Evolutionary conservation across 64 coral and sea anemone species (phyloP).

Genomic region (Pocillopora verrucosa): DNA sequence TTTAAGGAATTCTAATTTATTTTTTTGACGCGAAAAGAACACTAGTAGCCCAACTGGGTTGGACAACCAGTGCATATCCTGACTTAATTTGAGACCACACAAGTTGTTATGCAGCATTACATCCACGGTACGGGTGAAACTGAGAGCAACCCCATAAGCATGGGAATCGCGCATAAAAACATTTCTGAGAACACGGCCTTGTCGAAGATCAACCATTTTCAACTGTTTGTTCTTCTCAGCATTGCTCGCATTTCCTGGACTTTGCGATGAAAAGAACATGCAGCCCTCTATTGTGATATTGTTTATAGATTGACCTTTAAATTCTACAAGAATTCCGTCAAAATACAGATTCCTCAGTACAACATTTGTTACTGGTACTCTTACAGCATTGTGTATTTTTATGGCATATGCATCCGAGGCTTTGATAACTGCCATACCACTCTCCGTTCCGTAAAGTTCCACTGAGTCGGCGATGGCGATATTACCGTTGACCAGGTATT

Average conservation of each 20-base stretch:
- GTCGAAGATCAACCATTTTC: neutral
- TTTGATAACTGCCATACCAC: slow-evolving; percentile 17
- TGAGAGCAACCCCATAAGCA: slow-evolving; percentile 8
- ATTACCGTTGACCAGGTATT: slow-evolving; percentile 8
- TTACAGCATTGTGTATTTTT: neutral
- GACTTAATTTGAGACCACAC: slow-evolving; percentile 24
- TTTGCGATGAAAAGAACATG: neutral
- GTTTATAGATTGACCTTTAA: neutral
- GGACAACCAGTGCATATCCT: slow-evolving; percentile 10
- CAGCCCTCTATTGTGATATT: neutral
- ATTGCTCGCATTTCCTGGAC: neutral
- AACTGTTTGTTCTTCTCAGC: neutral
- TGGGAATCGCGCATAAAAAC: slow-evolving; percentile 4
- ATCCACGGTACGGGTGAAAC: neutral
- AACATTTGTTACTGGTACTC: neutral
- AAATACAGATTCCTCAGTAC: slow-evolving; percentile 1
- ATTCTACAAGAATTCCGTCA: slow-evolving; percentile 29
- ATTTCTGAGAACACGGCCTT: neutral
- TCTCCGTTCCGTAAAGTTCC: slow-evolving; percentile 1
- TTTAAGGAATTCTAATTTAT: neutral
- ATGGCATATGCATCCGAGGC: neutral
- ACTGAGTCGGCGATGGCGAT: neutral
- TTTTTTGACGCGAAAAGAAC: neutral
- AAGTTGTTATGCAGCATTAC: neutral
- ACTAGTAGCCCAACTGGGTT: neutral